Evolutionary conservation across 2,888 invertebrate genomes (phyloP).

Genomic region (Trissonchulus sp.): DNA sequence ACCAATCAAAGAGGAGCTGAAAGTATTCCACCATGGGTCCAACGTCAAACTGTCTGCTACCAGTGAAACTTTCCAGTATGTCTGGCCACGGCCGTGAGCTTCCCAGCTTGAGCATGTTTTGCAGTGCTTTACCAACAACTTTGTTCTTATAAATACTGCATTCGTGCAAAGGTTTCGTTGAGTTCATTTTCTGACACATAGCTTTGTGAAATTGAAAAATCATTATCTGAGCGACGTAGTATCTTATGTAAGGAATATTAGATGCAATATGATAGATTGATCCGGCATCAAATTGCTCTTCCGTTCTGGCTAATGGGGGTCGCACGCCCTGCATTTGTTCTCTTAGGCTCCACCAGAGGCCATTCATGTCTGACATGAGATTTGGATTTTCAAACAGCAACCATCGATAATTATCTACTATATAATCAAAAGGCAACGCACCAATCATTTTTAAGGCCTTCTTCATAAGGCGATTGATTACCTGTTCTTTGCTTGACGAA

Average conservation of each 20-base stretch:
- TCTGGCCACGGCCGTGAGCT: slow-evolving; percentile 34
- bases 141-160: slow-evolving; percentile 70
- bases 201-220: slow-evolving; percentile 29
- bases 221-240: slow-evolving; percentile 22
- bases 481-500: not conserved
- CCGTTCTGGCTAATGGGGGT: slow-evolving; percentile 64
- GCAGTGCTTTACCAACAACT: not conserved
- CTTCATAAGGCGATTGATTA: slow-evolving; percentile 67
- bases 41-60: slow-evolving; percentile 65
- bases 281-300: slow-evolving; percentile 83
- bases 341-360: not conserved
- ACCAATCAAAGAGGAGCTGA: slow-evolving; percentile 77
- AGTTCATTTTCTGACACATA: slow-evolving; percentile 1
- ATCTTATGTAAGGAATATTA: slow-evolving; percentile 65
- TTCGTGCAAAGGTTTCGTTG: slow-evolving; percentile 73
- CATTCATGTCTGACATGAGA: not conserved
- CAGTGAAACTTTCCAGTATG: slow-evolving; percentile 29
- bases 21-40: slow-evolving; percentile 77
- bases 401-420: slow-evolving; percentile 78
- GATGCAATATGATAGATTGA: slow-evolving; percentile 86
- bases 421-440: slow-evolving; percentile 73
- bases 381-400: slow-evolving; percentile 64
- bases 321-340: slow-evolving; percentile 34
- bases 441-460: slow-evolving; percentile 78
- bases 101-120: slow-evolving; percentile 31